Evolutionary conservation across 1,140 invertebrate genomes (phyloP).

Genomic region (Pseudobourletiella spinata): DNA sequence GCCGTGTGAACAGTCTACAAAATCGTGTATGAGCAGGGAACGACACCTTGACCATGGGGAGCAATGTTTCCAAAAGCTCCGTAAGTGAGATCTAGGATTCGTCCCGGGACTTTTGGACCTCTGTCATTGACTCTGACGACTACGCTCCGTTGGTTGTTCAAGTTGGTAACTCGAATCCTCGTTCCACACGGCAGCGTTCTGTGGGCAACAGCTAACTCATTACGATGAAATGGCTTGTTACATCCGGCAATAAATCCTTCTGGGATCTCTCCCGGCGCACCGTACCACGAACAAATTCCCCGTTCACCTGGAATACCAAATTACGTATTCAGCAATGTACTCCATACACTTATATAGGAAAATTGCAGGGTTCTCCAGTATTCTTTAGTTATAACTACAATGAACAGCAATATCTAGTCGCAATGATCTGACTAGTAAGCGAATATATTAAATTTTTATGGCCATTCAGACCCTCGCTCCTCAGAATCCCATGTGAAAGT

Average conservation of each 20-base stretch:
- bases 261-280: conserved; percentile 23
- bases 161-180: conserved; percentile 17
- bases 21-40: neutral
- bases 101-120: neutral
- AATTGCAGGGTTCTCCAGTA: too few species aligned
- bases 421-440: too few species aligned
- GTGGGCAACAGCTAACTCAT: conserved; percentile 19
- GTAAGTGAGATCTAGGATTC: conserved; percentile 25
- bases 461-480: too few species aligned
- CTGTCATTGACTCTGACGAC: conserved; percentile 17
- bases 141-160: conserved; percentile 14
- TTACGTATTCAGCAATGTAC: too few species aligned
- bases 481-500: too few species aligned
- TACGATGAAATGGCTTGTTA: conserved; percentile 19
- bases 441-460: too few species aligned
- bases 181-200: conserved; percentile 18
- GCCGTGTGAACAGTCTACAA: neutral
- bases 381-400: too few species aligned
- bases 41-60: neutral
- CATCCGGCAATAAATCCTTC: conserved; percentile 28
- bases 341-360: too few species aligned
- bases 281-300: conserved; percentile 31
- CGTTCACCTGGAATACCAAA: neutral
- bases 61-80: conserved; percentile 12
- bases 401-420: too few species aligned